Conservation (phyloP, 2,797 vertebrate genomes). For the Serranus cabrilla region DNA sequence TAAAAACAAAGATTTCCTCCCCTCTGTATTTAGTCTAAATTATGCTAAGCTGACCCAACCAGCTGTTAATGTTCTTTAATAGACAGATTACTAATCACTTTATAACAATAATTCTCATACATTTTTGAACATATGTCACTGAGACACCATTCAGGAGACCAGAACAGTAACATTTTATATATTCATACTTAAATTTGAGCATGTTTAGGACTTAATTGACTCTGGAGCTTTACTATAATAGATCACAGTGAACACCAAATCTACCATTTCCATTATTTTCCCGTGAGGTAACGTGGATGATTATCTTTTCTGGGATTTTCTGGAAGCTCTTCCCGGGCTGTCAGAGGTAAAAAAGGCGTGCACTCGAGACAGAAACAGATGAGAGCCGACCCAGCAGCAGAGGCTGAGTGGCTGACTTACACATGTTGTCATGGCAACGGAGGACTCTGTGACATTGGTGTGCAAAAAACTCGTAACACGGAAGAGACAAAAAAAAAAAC, state of each 20-base stretch:
- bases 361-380: conserved; percentile 25
- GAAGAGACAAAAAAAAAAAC: neutral
- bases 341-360: conserved; percentile 22
- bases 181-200: too few species aligned
- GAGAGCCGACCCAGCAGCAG: conserved; percentile 19
- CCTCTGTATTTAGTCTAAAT: too few species aligned
- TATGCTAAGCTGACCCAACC: too few species aligned
- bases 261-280: neutral
- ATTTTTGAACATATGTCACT: too few species aligned
- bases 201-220: conserved; percentile 6
- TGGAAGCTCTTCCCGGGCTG: conserved; percentile 1
- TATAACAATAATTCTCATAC: too few species aligned
- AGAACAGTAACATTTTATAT: too few species aligned
- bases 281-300: neutral
- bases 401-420: conserved; percentile 16
- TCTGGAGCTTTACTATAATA: neutral
- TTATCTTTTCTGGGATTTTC: conserved; percentile 12
- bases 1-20: too few species aligned
- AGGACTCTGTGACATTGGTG: conserved; percentile 15
- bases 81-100: too few species aligned
- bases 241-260: neutral
- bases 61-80: too few species aligned
- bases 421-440: conserved; percentile 43
- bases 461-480: neutral
- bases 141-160: too few species aligned